A percentile compares a stretch with the other conserved stretches of the same genome.
phyloP scores from a whole-genome alignment of 2,797 vertebrate species.

The Sebastes itinus region DNA sequence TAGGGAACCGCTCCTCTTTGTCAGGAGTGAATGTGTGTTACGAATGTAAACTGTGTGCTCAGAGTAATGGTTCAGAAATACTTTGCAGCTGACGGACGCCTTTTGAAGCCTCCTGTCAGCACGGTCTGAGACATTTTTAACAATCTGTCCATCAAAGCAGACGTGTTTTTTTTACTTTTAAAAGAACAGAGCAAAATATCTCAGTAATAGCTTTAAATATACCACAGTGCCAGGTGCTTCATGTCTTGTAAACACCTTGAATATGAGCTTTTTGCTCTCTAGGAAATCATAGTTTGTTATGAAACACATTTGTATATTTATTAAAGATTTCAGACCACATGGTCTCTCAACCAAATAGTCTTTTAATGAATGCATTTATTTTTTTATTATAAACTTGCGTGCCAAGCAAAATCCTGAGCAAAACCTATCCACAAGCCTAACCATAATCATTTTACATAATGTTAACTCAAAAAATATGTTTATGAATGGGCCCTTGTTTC shows the following conservation, averaged over 20 bases:
- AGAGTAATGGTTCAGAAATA: conserved; percentile 24
- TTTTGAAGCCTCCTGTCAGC: conserved; percentile 37
- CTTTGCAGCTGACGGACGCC: conserved; percentile 37
- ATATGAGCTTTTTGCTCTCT: background rate
- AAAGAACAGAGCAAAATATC: background rate
- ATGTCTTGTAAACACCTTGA: background rate
- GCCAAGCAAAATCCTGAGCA: background rate
- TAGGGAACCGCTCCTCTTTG: conserved; percentile 11
- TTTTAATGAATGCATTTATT: background rate
- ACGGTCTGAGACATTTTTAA: conserved; percentile 4
- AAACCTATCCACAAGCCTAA: background rate
- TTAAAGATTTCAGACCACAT: background rate
- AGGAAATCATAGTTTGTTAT: background rate
- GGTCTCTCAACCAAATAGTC: background rate
- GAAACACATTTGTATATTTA: background rate
- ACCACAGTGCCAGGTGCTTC: background rate
- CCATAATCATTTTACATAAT: background rate
- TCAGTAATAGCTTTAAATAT: background rate
- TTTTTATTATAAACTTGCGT: background rate
- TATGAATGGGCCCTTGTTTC: background rate
- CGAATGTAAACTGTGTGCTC: conserved; percentile 36
- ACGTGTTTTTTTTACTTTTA: background rate
- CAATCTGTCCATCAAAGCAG: conserved; percentile 11
- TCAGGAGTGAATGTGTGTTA: conserved; percentile 30
- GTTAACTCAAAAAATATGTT: background rate